These are phyloP conservation scores for Dendrophyllia cribrosa DNA, from an alignment of 64 coral and sea anemone species.

Conservation along the genomic window DNA sequence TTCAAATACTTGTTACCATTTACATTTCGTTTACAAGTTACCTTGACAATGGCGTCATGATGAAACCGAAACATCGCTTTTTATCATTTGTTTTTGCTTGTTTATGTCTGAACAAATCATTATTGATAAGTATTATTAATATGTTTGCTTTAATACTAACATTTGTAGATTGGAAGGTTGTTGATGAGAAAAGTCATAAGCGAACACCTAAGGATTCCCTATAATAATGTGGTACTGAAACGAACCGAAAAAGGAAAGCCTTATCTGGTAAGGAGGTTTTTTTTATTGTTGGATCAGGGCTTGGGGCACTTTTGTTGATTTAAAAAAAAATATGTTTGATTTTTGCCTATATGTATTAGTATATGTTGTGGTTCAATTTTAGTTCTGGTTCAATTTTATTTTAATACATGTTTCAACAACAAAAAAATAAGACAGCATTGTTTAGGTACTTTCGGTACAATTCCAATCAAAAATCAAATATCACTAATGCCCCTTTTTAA, in stretches of 20 bases:
- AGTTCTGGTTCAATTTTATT: too few species aligned
- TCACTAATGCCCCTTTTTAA: too few species aligned
- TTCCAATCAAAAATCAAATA: too few species aligned
- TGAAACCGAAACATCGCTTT: too few species aligned
- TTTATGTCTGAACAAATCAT: too few species aligned
- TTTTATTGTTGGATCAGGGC: neutral
- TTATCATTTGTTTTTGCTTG: neutral
- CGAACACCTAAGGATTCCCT: constrained; percentile 69
- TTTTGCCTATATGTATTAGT: neutral
- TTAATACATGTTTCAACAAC: too few species aligned
- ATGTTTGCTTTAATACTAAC: neutral
- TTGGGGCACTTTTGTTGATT: neutral
- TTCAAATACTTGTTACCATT: too few species aligned
- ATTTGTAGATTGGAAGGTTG: constrained; percentile 83
- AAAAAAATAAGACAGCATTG: too few species aligned
- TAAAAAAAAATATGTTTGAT: neutral
- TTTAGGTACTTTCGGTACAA: too few species aligned
- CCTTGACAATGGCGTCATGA: too few species aligned
- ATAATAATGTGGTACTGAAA: constrained; percentile 70
- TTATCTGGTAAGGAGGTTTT: constrained; percentile 70
- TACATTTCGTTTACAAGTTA: too few species aligned
- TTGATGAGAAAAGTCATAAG: constrained; percentile 88
- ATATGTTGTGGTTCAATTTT: too few species aligned
- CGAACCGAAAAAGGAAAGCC: constrained; percentile 98
- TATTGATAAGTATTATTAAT: neutral